Base-by-base conservation (phyloP, 2,113 vertebrate genomes). In the Corythornis cristatus region DNA sequence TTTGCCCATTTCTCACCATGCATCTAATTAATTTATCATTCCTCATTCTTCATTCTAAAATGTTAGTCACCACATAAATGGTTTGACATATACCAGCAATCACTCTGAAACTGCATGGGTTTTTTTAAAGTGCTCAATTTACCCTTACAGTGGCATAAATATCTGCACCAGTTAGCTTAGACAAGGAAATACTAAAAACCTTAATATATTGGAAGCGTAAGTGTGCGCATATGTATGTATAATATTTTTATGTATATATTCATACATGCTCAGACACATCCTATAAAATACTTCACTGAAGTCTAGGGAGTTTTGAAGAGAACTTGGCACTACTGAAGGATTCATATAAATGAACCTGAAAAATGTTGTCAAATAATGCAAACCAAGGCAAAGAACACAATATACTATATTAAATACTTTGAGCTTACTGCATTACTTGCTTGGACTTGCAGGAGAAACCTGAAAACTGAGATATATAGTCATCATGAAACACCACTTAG, bases 381-480 rank as follows among this genome's bases (percentile, higher is more conserved):
- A 92, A 96, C 50, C 13, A 18, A 93, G 74, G 70, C 42, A 79
- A 86, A 93, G 74, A 89, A 87, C 35, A 58, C 67, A 42, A 62
- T 57, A 95, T 29, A 90, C n/a, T 76, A 45, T 54, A 78, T 86
- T 93, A 96, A 94, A 93, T 85, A 82, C 58, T 82, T 95, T 19
- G 22, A 73, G 83, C 43, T 88, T 86, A 66, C 82, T 62, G 51
- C 67, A n/a, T 46, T 91, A 46, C 95, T 80, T 96, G 96, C 78
- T 96, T 89, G 81, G 86, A 90, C 96, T 96, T 95, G 96, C 82
- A 90, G 33, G 11, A 86, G 88, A 93, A 89, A 61, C 46, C 15
- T 89, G 93, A 87, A 95, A 89, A 96, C 66, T 89, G 61, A 88
- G 53, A 72, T 92, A 81, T 12, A 43, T 19, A 93, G 80, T 79